A percentile compares a stretch with the other conserved stretches of the same genome.
phyloP scores from a whole-genome alignment of 2,888 invertebrate species.

The Sarcophaga variegata region DNA sequence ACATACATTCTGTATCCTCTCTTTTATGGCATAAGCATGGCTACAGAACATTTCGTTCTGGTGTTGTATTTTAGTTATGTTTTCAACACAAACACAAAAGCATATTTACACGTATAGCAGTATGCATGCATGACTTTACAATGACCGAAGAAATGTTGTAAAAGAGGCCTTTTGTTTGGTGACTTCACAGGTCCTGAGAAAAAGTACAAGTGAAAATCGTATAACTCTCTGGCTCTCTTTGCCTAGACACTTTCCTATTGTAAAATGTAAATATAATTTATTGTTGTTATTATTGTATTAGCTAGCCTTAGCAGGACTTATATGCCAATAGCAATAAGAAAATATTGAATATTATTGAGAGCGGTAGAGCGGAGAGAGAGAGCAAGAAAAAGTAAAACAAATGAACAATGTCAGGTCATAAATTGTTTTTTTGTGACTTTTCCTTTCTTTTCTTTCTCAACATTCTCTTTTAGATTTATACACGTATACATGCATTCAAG shows the following conservation, averaged over 20 bases:
- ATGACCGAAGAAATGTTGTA: not conserved
- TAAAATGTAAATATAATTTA: not conserved
- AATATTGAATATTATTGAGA: not conserved
- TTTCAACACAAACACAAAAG: not conserved
- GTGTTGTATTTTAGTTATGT: not conserved
- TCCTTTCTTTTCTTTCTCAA: not conserved
- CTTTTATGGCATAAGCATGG: not conserved
- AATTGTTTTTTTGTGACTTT: constrained; percentile 6
- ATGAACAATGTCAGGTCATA: constrained; percentile 21
- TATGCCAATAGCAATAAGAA: not conserved
- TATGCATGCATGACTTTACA: not conserved
- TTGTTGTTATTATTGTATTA: not conserved
- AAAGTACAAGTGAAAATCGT: not conserved
- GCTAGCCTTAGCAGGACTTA: not conserved
- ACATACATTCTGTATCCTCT: not conserved
- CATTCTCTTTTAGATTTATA: not conserved
- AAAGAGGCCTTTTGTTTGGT: not conserved
- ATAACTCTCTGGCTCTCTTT: not conserved
- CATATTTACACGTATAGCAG: too few species aligned
- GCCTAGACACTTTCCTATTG: not conserved
- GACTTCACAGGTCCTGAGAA: not conserved
- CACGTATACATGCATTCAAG: too few species aligned
- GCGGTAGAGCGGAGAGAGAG: not conserved
- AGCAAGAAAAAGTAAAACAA: not conserved
- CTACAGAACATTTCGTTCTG: not conserved